Base-by-base conservation (phyloP, 2,113 vertebrate genomes). In the Chrysochloris asiatica region DNA sequence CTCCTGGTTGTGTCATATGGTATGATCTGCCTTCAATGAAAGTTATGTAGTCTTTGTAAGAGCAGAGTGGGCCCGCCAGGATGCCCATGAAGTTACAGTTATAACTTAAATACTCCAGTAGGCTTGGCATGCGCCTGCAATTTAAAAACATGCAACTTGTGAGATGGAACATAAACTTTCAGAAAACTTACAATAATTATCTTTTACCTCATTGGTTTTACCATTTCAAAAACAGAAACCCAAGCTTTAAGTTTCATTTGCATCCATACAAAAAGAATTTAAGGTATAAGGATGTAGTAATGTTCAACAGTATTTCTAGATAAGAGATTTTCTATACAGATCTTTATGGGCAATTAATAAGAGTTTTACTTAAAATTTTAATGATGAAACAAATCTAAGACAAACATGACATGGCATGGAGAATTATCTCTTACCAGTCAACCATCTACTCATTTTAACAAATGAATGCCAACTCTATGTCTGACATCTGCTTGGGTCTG, bases 41-140 rank as follows among this genome's bases (percentile, higher is more conserved):
- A 92, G 98, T 98, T 96, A 98, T 98, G 98, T 99, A 99, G 98
- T 99, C 99, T 89, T 99, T 99, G 98, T 99, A 99, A 90, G 99
- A 99, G 98, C 98, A 99, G 52, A 99, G 98, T 3, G 99, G 99
- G 72, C 99, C 99, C 1, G 99, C 99, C 97, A 99, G 98, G 98
- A 99, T 99, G 87, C 99, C 99, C 99, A 99, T 98, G 98, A 99
- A 99, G 98, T 99, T 99, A 97, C 99, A 99, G 97, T 98, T 99
- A 98, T 99, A 99, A 97, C 99, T 99, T 94, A 99, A 97, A 97
- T 99, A 99, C 97, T 99, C 99, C 97, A 99, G 97, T 76, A 99
- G 97, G 97, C 98, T 99, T 88, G 99, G 99, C 99, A 99, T 99
- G 96, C 98, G 98, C 97, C 99, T 99, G 97, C 6, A 97, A 96